Evolutionary conservation across 2,797 vertebrate species (phyloP).

Genomic region (Anabacerthia variegaticeps): DNA sequence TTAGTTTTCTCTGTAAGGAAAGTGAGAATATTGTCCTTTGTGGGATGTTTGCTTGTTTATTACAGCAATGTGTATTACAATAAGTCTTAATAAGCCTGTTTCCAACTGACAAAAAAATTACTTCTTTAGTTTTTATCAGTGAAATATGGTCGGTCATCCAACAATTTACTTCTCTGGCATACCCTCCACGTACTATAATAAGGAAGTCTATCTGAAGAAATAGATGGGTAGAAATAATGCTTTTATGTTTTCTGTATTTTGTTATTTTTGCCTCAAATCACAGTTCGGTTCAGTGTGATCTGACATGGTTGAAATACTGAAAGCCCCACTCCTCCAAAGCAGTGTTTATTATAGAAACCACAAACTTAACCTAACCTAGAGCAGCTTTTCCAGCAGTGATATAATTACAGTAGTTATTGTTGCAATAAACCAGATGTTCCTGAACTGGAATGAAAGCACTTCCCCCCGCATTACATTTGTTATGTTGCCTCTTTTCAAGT

Average conservation of each 20-base stretch:
- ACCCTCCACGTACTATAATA: slow-evolving; percentile 9
- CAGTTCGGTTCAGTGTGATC: slow-evolving; percentile 42
- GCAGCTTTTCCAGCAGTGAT: slow-evolving; percentile 68
- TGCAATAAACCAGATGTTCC: slow-evolving; percentile 76
- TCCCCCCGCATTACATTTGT: slow-evolving; percentile 41
- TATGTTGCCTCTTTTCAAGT: slow-evolving; percentile 66
- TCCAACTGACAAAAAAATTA: neutral
- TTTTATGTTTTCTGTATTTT: slow-evolving; percentile 60
- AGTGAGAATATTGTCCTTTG: neutral
- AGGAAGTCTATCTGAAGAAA: slow-evolving; percentile 43
- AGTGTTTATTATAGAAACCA: slow-evolving; percentile 72
- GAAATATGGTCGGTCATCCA: slow-evolving; percentile 26
- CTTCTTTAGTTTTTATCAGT: slow-evolving; percentile 19
- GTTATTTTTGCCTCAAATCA: slow-evolving; percentile 64
- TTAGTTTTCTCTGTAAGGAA: neutral
- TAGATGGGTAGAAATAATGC: slow-evolving; percentile 39
- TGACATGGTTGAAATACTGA: slow-evolving; percentile 58
- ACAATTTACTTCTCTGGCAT: slow-evolving; percentile 39
- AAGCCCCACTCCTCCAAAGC: slow-evolving; percentile 50
- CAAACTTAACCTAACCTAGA: slow-evolving; percentile 69
- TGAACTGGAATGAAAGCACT: slow-evolving; percentile 56
- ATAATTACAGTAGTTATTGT: slow-evolving; percentile 74
- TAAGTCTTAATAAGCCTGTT: neutral
- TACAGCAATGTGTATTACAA: neutral
- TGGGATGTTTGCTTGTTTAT: neutral